A percentile compares a stretch with the other conserved stretches of the same genome.
Conservation (phyloP, 2,113 vertebrate species). For the Clupea harengus region DNA sequence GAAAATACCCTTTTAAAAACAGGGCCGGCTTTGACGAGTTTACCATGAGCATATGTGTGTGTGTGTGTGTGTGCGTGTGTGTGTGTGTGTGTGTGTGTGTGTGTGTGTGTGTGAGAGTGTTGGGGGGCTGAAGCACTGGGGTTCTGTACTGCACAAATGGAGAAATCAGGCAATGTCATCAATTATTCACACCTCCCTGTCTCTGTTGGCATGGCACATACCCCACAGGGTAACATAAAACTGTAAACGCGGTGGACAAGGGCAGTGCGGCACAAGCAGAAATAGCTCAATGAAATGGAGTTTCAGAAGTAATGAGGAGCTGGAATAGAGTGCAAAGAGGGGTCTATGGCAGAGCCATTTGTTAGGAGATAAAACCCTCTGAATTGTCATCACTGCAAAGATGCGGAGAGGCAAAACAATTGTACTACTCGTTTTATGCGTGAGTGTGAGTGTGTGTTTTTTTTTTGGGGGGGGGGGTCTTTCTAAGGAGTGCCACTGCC, state of each 20-base stretch:
- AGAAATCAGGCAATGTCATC: conserved; percentile 11
- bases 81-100: neutral
- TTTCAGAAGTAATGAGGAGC: conserved; percentile 1
- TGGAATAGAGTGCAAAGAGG: neutral
- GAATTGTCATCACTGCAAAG: neutral
- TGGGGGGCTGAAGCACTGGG: neutral
- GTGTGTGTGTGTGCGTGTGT: neutral
- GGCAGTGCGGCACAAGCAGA: neutral
- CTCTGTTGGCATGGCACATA: neutral
- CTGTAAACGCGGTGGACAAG: conserved; percentile 8
- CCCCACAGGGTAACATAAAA: conserved; percentile 5
- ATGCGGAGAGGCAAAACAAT: neutral
- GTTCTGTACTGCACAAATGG: neutral
- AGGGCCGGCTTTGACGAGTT: neutral
- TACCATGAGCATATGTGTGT: neutral
- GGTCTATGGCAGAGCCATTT: neutral
- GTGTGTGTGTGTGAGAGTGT: neutral
- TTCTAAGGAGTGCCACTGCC: conserved; percentile 5
- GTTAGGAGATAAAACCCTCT: neutral
- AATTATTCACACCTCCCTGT: neutral
- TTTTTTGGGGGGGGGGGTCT: neutral
- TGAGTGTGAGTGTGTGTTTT: neutral
- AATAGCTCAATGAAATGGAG: neutral
- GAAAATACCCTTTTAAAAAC: neutral
- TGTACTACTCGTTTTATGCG: neutral